Evolutionary conservation across 2,113 vertebrate genomes (phyloP).

Genomic region (Phaethon lepturus): DNA sequence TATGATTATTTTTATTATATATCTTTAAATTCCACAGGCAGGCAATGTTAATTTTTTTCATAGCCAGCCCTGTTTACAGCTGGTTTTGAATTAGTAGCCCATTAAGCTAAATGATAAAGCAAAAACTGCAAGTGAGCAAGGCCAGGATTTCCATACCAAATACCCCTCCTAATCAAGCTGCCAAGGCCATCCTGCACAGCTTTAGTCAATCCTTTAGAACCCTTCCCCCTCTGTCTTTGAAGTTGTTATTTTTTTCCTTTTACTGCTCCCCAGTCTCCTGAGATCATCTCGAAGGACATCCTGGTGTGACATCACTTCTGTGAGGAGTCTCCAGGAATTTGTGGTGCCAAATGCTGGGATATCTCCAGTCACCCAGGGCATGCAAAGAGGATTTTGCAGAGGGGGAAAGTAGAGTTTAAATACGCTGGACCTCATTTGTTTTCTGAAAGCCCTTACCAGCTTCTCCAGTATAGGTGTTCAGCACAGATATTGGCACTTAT

Average conservation of each 20-base stretch:
- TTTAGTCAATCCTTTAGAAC: not conserved
- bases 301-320: not conserved
- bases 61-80: constrained; percentile 25
- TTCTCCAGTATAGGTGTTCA: not conserved
- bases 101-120: constrained; percentile 66
- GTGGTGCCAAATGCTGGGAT: not conserved
- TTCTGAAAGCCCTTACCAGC: constrained; percentile 10
- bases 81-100: constrained; percentile 42
- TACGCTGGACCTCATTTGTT: not conserved
- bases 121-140: constrained; percentile 26
- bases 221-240: not conserved
- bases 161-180: constrained; percentile 16
- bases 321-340: not conserved
- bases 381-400: not conserved
- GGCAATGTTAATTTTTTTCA: constrained; percentile 48
- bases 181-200: not conserved
- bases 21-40: constrained; percentile 52
- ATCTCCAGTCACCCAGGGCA: not conserved
- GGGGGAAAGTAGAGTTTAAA: constrained; percentile 8
- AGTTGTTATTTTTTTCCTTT: not conserved
- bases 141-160: constrained; percentile 34
- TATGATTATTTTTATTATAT: constrained; percentile 56
- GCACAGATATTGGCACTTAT: not conserved
- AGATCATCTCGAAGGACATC: not conserved
- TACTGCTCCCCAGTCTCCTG: not conserved